Conservation (phyloP, 1,140 invertebrate genomes). For the Orius laevigatus region DNA sequence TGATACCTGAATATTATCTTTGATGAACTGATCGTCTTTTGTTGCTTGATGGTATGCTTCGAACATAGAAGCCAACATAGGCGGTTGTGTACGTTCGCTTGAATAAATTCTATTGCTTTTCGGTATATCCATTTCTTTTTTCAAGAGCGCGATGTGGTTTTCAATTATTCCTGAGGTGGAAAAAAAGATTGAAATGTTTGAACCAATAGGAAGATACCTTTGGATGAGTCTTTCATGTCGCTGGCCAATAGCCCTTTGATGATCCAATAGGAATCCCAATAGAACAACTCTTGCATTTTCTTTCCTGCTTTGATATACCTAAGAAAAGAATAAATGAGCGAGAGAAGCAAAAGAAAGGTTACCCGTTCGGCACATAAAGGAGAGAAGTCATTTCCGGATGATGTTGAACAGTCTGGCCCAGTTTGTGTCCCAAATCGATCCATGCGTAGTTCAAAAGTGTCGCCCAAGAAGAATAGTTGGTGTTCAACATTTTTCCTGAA, state of each 20-base stretch:
- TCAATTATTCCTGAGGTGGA: conserved; percentile 41
- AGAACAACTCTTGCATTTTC: conserved; percentile 71
- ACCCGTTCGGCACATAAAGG: conserved; percentile 55
- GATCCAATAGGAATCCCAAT: conserved; percentile 85
- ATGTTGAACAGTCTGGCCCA: conserved; percentile 39
- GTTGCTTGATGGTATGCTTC: conserved; percentile 48
- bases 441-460: conserved; percentile 46
- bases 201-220: conserved; percentile 24
- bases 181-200: too few species aligned
- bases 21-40: conserved; percentile 31
- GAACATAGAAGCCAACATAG: conserved; percentile 64
- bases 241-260: conserved; percentile 57
- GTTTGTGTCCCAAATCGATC: conserved; percentile 51
- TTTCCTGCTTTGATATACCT: conserved; percentile 70
- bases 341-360: too few species aligned
- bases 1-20: conserved; percentile 10
- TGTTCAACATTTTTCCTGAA: conserved; percentile 41
- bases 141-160: conserved; percentile 51
- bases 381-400: conserved; percentile 49
- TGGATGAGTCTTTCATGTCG: conserved; percentile 54
- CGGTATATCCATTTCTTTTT: conserved; percentile 51
- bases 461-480: conserved; percentile 38
- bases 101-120: conserved; percentile 69
- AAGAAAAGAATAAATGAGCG: too few species aligned
- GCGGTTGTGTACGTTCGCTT: conserved; percentile 58